A percentile compares a stretch with the other conserved stretches of the same genome.
Conservation (phyloP, 2,888 invertebrate species). For the Drosophila melanosoma region DNA sequence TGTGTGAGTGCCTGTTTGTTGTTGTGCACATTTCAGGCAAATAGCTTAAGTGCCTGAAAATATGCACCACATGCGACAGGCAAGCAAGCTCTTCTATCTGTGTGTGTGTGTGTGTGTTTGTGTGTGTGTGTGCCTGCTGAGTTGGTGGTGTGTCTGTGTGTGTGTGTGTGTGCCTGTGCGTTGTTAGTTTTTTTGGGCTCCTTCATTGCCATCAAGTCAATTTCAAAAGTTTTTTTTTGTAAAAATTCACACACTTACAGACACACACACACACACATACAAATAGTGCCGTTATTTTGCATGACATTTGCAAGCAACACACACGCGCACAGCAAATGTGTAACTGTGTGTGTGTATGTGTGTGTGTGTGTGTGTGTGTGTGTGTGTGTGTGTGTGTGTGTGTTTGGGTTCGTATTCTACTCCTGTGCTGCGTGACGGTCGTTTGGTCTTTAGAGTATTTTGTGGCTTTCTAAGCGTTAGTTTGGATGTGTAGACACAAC, state of each 20-base stretch:
- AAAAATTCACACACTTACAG: slow-evolving; percentile 20
- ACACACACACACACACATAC: slow-evolving; percentile 28
- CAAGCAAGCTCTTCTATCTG: slow-evolving; percentile 11
- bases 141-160: slow-evolving; percentile 19
- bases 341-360: slow-evolving; percentile 10
- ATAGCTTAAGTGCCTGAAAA: slow-evolving; percentile 82
- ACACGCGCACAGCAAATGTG: neutral
- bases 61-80: slow-evolving; percentile 73
- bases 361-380: slow-evolving; percentile 18
- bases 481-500: slow-evolving; percentile 15
- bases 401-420: slow-evolving; percentile 40
- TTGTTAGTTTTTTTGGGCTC: slow-evolving; percentile 66
- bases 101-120: slow-evolving; percentile 1
- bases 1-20: slow-evolving; percentile 40
- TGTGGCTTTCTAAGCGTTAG: slow-evolving; percentile 76
- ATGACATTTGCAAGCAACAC: slow-evolving; percentile 61
- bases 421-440: slow-evolving; percentile 57
- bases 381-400: slow-evolving; percentile 23
- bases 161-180: slow-evolving; percentile 26
- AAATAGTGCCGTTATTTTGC: slow-evolving; percentile 71
- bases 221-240: slow-evolving; percentile 66
- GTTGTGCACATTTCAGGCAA: slow-evolving; percentile 74
- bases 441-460: slow-evolving; percentile 73
- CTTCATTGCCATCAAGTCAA: slow-evolving; percentile 49
- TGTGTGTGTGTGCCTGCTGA: slow-evolving; percentile 4